Evolutionary conservation across 2,113 vertebrate species (phyloP).

Genomic region (human): GRCh38 chr1:193692501-193693000

Average conservation of each 20-base stretch:
- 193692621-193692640: neutral
- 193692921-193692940: neutral
- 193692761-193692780: neutral
- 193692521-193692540: neutral
- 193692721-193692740: neutral
- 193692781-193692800: neutral
- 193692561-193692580: neutral
- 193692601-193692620: constrained; percentile 28
- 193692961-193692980: neutral
- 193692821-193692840: neutral
- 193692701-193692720: neutral
- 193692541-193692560: constrained; percentile 34
- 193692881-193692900: neutral
- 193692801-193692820: neutral
- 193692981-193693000: neutral
- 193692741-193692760: neutral
- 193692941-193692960: neutral
- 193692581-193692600: neutral
- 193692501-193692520: neutral
- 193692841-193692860: neutral
- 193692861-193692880: neutral
- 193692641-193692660: neutral
- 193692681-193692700: neutral
- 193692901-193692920: neutral
- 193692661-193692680: neutral